phyloP scores from a whole-genome alignment of 2,888 invertebrate genomes.

The Punctoribates punctum region DNA sequence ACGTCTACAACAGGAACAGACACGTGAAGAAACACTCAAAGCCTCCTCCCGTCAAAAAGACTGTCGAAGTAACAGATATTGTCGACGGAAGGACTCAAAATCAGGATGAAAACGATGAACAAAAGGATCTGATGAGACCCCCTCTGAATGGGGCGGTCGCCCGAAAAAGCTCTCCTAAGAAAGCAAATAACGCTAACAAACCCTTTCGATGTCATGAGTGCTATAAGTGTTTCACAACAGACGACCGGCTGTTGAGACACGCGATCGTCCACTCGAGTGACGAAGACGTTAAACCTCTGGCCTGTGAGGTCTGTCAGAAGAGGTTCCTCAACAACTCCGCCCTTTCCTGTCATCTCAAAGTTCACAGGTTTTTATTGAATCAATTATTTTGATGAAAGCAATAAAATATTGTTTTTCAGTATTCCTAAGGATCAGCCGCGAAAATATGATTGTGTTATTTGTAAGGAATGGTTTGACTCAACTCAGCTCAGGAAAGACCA shows the following conservation, averaged over 20 bases:
- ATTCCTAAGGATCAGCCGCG: slow-evolving; percentile 40
- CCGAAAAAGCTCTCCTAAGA: slow-evolving; percentile 12
- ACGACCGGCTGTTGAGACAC: slow-evolving; percentile 64
- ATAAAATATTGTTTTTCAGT: slow-evolving; percentile 24
- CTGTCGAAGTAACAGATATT: slow-evolving; percentile 6
- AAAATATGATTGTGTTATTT: slow-evolving; percentile 68
- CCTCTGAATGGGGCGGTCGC: neutral
- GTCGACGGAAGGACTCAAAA: neutral
- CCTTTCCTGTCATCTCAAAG: slow-evolving; percentile 67
- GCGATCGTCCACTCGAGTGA: slow-evolving; percentile 63
- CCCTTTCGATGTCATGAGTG: slow-evolving; percentile 64
- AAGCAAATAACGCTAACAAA: slow-evolving; percentile 51
- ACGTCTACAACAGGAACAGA: slow-evolving; percentile 50
- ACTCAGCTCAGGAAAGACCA: slow-evolving; percentile 65
- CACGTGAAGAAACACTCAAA: slow-evolving; percentile 43
- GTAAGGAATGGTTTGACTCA: slow-evolving; percentile 65
- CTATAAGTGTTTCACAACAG: slow-evolving; percentile 63
- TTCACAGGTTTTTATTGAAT: slow-evolving; percentile 58
- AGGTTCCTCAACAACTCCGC: slow-evolving; percentile 69
- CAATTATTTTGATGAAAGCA: slow-evolving; percentile 3
- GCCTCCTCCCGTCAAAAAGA: neutral
- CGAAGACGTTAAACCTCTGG: slow-evolving; percentile 66
- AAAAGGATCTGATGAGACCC: neutral
- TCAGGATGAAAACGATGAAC: neutral
- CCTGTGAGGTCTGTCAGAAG: slow-evolving; percentile 65